Evolutionary conservation across 1,140 invertebrate species (phyloP), one percentile per base, ranked within the genome.

Genomic region (Diorhabda sublineata): DNA sequence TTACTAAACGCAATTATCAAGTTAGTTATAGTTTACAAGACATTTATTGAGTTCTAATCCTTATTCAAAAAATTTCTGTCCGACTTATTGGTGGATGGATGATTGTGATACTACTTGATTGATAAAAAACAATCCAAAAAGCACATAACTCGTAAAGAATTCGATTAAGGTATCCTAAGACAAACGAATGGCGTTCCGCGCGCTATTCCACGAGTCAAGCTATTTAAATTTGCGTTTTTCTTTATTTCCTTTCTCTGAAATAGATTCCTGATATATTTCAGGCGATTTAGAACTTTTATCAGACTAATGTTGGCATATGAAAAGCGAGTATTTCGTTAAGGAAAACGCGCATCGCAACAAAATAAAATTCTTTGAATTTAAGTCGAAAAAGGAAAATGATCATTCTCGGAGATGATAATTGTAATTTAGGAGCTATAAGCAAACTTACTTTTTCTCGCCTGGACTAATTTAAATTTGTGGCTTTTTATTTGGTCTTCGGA

Each of bases 41-140:
- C 26, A 26, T 26, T 26, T 26, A 26, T 26, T 26, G 26, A 26
- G 26, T 2, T 26, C 26, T 26, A 1, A 26, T 26, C 26, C 26
- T 1, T 26, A 26, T 1, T 26, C 26, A 26, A 26, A 26, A 26
- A 26, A 26, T 26, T 1, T 26, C 0, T 26, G 26, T 26, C 26
- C 26, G 26, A 26, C 26, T 26, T 26, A 26, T 26, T 26, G 26
- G 26, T 26, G 26, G 26, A 26, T 26, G 26, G 26, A 26, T 26
- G 26, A 26, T 26, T 26, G 26, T 26, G 26, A 26, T 26, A 26
- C 47, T 52, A 6, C 42, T 43, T 43, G 59, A 61, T 61, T 61
- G 59, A 61, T 61, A n/a, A 61, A 26, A 61, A 61, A 61, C 42
- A 61, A 42, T 61, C 59, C 8, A 61, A 61, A 8, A 61, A 42